phyloP scores from a whole-genome alignment of 2,113 vertebrate genomes.

The Hydropotes inermis region DNA sequence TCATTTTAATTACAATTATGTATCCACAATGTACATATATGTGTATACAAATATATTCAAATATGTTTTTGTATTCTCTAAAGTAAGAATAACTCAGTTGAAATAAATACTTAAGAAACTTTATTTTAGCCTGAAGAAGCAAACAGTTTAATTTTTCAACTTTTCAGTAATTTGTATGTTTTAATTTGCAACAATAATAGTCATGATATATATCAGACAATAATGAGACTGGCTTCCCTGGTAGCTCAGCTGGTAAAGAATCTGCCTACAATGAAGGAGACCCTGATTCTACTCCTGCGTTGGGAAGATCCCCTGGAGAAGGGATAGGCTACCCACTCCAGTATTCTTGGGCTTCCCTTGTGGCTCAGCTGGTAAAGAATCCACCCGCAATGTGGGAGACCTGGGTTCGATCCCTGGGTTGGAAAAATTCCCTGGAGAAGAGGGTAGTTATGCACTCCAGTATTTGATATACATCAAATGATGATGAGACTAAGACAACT shows the following conservation, averaged over 20 bases:
- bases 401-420: background rate
- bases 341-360: background rate
- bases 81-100: background rate
- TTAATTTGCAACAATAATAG: background rate
- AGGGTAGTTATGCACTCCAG: background rate
- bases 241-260: background rate
- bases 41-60: background rate
- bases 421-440: background rate
- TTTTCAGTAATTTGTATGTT: background rate
- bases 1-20: background rate
- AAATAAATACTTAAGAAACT: background rate
- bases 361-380: background rate
- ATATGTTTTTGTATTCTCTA: background rate
- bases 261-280: background rate
- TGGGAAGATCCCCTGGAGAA: background rate
- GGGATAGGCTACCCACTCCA: background rate
- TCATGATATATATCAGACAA: background rate
- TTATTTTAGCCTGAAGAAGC: background rate
- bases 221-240: background rate
- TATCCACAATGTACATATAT: background rate
- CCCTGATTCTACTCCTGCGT: background rate
- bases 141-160: background rate
- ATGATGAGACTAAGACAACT: background rate
- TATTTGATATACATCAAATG: background rate
- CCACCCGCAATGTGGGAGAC: background rate